Evolutionary conservation across 2,797 vertebrate species (phyloP).

Genomic region (Saguinus oedipus): DNA sequence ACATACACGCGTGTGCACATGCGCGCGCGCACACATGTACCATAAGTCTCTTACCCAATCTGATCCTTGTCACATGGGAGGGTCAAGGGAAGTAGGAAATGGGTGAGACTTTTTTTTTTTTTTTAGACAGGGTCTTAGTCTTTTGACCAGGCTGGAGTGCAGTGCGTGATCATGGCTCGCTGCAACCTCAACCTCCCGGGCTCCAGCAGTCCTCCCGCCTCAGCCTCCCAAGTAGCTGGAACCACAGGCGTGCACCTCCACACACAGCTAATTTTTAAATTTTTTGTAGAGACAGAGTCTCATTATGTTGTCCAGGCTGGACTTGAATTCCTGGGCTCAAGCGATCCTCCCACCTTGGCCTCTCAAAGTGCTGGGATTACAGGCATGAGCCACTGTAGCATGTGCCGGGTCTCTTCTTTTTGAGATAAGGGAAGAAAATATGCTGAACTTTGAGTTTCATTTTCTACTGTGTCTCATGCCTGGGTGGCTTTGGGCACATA

Average conservation of each 20-base stretch:
- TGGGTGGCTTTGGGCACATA: background rate
- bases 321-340: background rate
- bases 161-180: background rate
- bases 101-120: background rate
- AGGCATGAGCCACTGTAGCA: background rate
- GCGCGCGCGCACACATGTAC: background rate
- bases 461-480: background rate
- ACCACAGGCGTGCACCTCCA: background rate
- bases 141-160: background rate
- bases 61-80: background rate
- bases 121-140: background rate
- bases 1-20: rapidly evolving
- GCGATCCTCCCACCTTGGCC: background rate
- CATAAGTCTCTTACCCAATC: background rate
- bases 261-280: background rate
- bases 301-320: background rate
- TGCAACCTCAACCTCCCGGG: background rate
- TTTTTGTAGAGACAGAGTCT: background rate
- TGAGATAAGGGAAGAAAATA: background rate
- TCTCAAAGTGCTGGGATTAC: background rate
- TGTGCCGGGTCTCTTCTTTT: background rate
- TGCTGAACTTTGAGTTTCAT: background rate
- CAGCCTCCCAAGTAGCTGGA: background rate
- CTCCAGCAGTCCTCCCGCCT: background rate
- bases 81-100: background rate